Percentiles rank a stretch among this genome's conserved stretches.
phyloP scores from a whole-genome alignment of 2,888 invertebrate genomes.

The Drosophila longiperda region DNA sequence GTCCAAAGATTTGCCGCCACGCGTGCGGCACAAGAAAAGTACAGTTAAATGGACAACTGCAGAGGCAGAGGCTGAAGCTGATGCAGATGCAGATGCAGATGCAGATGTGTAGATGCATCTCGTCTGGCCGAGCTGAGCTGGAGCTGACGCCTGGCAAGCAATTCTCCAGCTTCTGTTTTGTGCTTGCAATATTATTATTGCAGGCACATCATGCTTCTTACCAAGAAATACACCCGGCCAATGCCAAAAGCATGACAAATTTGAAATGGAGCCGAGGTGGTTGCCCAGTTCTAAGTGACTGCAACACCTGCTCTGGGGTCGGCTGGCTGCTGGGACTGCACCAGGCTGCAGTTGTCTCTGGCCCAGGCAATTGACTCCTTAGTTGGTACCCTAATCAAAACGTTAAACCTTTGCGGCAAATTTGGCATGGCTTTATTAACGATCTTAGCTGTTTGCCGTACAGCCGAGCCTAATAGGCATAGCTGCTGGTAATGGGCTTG shows the following conservation, averaged over 20 bases:
- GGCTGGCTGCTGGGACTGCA: not conserved
- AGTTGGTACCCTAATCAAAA: constrained; percentile 66
- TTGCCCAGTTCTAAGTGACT: constrained; percentile 19
- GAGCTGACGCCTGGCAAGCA: constrained; percentile 7
- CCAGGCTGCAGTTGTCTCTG: constrained; percentile 8
- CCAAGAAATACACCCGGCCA: constrained; percentile 3
- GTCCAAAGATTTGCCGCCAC: constrained; percentile 43
- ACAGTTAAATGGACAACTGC: constrained; percentile 63
- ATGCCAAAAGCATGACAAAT: constrained; percentile 61
- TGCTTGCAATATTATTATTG: constrained; percentile 50
- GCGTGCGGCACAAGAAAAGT: constrained; percentile 60
- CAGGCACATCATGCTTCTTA: constrained; percentile 30
- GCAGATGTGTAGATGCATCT: constrained; percentile 28
- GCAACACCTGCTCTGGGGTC: constrained; percentile 58
- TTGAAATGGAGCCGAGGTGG: constrained; percentile 37
- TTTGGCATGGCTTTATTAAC: constrained; percentile 68
- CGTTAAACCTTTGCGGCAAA: constrained; percentile 69
- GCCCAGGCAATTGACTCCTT: constrained; percentile 42
- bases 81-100: constrained; percentile 27
- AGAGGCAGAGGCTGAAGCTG: not conserved
- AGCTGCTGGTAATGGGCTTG: constrained; percentile 45
- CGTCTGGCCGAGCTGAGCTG: constrained; percentile 12
- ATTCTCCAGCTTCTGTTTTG: constrained; percentile 47
- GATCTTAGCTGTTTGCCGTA: constrained; percentile 22
- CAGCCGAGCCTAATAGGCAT: constrained; percentile 50